Evolutionary conservation across 2,797 vertebrate genomes (phyloP), one percentile per base, ranked within the genome.

Genomic region (Phoeniculus purpureus): DNA sequence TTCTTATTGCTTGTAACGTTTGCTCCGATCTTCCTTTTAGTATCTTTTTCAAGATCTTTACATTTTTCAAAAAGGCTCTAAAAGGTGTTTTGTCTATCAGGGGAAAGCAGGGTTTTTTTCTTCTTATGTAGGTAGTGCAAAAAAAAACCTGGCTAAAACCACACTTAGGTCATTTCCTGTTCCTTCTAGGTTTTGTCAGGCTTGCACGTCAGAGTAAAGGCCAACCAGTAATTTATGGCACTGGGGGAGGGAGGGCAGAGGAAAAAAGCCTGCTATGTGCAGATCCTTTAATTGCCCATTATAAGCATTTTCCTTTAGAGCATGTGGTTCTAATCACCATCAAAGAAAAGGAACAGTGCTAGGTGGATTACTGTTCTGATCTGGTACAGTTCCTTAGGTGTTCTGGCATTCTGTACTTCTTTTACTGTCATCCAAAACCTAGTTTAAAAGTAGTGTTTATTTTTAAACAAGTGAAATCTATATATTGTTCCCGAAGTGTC

Each of bases 121-220:
- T 90, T 85, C 55, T 82, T 87, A 83, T 85, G 87, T 85, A 94
- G 94, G 85, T 89, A 93, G 93, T 70, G 79, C 92, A 87, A 81
- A 93, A 25, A 54, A 93, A 93, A 71, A 11, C 43, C 54, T 62
- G 72, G 45, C 87, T 89, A 85, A 93, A 96, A 92, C 93, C 93
- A 92, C 93, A 95, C 89, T 94, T 90, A 95, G 82, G 77, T 94
- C 91, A 95, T 94, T 95, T 95, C 94, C 91, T 96, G 93, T 93
- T 95, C 95, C 92, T 94, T 96, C 95, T 92, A 95, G 95, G 95
- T 96, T 94, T 94, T 94, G 89, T 92, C 86, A 93, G 89, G 75
- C 93, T 83, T 72, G 66, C 80, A 75, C 45, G 54, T 96, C 93
- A 94, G 87, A 90, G 87, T 90, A 95, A 94, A 96, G 80, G 87